Evolutionary conservation across 2,113 vertebrate genomes (phyloP), one percentile per base, ranked within the genome.

Genomic region (Trematocara macrostoma): DNA sequence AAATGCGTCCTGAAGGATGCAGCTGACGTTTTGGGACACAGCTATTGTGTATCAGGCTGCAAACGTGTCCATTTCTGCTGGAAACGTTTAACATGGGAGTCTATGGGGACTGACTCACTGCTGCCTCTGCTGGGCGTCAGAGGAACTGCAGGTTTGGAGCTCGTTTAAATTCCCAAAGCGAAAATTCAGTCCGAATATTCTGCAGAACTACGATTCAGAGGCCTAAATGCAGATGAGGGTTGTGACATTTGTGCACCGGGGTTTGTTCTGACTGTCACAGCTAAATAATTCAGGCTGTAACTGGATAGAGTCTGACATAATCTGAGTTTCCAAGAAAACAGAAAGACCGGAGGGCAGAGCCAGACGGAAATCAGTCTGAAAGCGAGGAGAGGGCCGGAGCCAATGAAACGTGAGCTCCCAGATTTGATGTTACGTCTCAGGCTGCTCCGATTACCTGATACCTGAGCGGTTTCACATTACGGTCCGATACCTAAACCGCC

Each of bases 381-480:
- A 74, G 47, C 20, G 3, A 47, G 20, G 1, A 4, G 38, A 10
- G 20, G 0, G 23, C 67, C 42, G 8, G 0, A 2, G 69, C 2
- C 69, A 31, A 49, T 47, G 69, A 49, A 74, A 76, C 69, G 31
- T 0, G 23, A 76, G 42, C 69, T n/a, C 45, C 42, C 16, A 31
- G 69, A 49, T 76, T 49, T 31, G 42, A 49, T 49, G 26, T 49
- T 49, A 11, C 15, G 0, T 76, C 69, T 76, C 69, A 76, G 45
- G 45, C 42, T 15, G 35, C 35, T 74, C 10, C 16, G 26, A 49
- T 31, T 76, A 76, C 23, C 69, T 11, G 45, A n/a, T 12, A 76
- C 69, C 45, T 2, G 42, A 49, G 61, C 18, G 3, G 69, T 0
- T 76, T 18, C 42, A 31, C 42, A n/a, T 49, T 31, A 31, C 69